phyloP scores from a whole-genome alignment of 2,113 vertebrate species.

The Cheilinus undulatus region DNA sequence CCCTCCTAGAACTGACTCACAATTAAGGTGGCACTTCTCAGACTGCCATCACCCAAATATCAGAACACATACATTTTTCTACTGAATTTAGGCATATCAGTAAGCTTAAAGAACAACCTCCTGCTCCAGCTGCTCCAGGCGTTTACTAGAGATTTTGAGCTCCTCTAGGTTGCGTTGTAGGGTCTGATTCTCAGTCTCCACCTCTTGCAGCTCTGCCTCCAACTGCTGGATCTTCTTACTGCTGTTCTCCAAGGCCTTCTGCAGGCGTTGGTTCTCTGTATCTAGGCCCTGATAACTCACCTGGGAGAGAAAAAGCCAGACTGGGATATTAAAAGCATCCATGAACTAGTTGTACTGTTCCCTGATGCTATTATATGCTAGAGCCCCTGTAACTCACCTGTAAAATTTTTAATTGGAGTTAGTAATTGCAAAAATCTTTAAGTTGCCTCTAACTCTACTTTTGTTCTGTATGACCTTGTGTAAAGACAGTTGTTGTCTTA shows the following conservation, averaged over 20 bases:
- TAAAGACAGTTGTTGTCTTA: background rate
- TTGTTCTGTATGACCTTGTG: background rate
- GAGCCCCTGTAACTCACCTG: constrained; percentile 9
- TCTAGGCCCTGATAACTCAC: constrained; percentile 97
- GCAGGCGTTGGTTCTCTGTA: constrained; percentile 96
- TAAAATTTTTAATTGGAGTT: background rate
- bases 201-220: constrained; percentile 93
- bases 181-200: constrained; percentile 94
- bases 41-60: no score
- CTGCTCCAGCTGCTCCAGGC: constrained; percentile 94
- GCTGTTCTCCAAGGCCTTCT: constrained; percentile 96
- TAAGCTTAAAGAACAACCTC: constrained; percentile 73
- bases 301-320: constrained; percentile 58
- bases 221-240: constrained; percentile 96
- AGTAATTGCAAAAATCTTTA: background rate
- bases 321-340: constrained; percentile 47
- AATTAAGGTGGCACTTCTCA: background rate
- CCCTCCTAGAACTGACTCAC: background rate
- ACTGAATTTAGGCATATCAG: background rate
- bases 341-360: constrained; percentile 60
- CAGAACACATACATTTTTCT: background rate
- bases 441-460: background rate
- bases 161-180: constrained; percentile 94
- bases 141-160: constrained; percentile 97
- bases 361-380: constrained; percentile 13